phyloP scores from a whole-genome alignment of 1,140 invertebrate species.

The Idris sp. region DNA sequence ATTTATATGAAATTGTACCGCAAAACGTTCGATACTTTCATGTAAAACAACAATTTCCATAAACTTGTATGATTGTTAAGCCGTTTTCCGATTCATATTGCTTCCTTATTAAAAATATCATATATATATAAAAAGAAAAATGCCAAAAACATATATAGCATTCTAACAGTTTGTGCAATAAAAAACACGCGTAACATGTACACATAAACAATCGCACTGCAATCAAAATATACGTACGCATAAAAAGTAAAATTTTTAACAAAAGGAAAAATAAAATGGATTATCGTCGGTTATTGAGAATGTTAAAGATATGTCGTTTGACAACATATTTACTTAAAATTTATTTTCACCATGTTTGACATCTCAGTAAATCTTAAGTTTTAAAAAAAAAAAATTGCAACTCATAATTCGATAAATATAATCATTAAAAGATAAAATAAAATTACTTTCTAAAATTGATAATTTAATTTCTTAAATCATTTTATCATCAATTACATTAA shows the following conservation, averaged over 20 bases:
- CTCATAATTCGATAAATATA: no score
- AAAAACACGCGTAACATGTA: constrained; percentile 47
- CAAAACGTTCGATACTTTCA: constrained; percentile 19
- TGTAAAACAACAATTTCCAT: constrained; percentile 32
- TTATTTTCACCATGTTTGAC: constrained; percentile 30
- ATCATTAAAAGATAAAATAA: no score
- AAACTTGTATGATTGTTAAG: constrained; percentile 42
- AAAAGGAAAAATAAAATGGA: constrained; percentile 13
- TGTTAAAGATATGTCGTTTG: constrained; percentile 51
- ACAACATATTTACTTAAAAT: constrained; percentile 24
- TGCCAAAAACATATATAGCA: constrained; percentile 31
- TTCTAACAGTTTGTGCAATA: constrained; percentile 58
- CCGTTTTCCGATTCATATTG: constrained; percentile 22
- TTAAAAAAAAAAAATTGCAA: constrained; percentile 5
- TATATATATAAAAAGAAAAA: constrained; percentile 57
- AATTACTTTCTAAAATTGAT: no score
- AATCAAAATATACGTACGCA: constrained; percentile 28
- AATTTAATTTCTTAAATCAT: no score
- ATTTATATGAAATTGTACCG: not conserved
- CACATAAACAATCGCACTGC: constrained; percentile 38
- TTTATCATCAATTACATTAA: no score
- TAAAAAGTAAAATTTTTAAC: no score
- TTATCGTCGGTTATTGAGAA: constrained; percentile 57
- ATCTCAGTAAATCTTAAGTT: constrained; percentile 10
- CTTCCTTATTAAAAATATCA: constrained; percentile 49